Evolutionary conservation across 1,140 invertebrate species (phyloP).

Genomic region (Orchestia grillus): DNA sequence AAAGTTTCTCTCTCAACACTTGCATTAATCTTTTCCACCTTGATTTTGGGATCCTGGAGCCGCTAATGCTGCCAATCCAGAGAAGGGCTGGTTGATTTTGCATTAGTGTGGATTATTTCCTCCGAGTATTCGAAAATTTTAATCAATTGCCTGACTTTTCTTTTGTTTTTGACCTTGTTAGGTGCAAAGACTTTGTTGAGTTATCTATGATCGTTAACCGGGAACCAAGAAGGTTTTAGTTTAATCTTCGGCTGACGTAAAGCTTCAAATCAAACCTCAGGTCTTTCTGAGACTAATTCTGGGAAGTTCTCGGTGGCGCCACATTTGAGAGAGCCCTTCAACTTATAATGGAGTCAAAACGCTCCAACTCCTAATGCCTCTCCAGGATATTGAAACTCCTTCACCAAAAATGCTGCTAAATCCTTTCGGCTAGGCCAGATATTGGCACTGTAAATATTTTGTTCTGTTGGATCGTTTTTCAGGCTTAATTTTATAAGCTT

Average conservation of each 20-base stretch:
- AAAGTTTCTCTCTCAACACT: neutral
- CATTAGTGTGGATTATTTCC: neutral
- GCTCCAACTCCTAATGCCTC: constrained; percentile 38
- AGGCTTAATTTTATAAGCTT: neutral
- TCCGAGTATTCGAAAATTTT: neutral
- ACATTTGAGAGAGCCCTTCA: neutral
- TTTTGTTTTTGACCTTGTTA: neutral
- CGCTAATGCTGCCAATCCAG: neutral
- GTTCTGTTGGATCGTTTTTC: neutral
- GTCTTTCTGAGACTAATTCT: neutral
- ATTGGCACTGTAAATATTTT: neutral
- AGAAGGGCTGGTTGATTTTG: constrained; percentile 1
- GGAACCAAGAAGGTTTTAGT: neutral
- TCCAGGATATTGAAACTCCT: constrained; percentile 40
- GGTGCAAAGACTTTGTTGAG: neutral
- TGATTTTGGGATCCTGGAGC: neutral
- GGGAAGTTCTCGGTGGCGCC: neutral
- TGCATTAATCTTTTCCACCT: constrained; percentile 15
- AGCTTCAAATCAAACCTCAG: neutral
- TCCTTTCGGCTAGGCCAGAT: neutral
- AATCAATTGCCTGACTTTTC: neutral
- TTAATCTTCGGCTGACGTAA: neutral
- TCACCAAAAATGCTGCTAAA: neutral
- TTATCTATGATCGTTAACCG: neutral
- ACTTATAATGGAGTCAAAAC: constrained; percentile 41